These are phyloP conservation scores for Euplagia quadripunctaria DNA, from an alignment of 2,888 invertebrate species.

Conservation along the genomic window DNA sequence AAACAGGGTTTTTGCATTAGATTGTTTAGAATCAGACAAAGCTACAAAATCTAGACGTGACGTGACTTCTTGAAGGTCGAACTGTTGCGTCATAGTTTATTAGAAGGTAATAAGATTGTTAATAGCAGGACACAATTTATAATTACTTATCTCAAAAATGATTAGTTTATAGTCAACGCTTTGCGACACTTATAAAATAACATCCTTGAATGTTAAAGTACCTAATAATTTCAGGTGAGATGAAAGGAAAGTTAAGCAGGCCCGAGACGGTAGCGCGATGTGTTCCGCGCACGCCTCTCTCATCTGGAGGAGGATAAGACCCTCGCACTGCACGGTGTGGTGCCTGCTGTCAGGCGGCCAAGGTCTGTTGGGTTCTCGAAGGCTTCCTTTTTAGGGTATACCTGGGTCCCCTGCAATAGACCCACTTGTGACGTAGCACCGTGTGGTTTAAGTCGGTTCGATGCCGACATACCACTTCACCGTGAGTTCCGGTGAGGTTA, in stretches of 20 bases:
- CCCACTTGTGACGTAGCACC: too few relatives aligned
- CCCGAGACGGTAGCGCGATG: too few relatives aligned
- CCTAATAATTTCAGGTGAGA: slow-evolving; percentile 1
- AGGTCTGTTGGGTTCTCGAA: too few relatives aligned
- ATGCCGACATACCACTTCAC: too few relatives aligned
- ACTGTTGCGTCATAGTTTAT: slow-evolving; percentile 22
- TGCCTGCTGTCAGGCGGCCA: too few relatives aligned
- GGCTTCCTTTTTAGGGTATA: too few relatives aligned
- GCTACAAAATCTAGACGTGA: slow-evolving; percentile 38
- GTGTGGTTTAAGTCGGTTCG: too few relatives aligned
- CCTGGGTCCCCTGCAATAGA: too few relatives aligned
- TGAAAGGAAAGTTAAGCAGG: background rate
- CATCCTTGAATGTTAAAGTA: slow-evolving; percentile 29
- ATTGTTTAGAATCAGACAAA: slow-evolving; percentile 29
- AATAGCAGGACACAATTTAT: slow-evolving; percentile 14
- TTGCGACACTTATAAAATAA: slow-evolving; percentile 23
- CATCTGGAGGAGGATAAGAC: too few relatives aligned
- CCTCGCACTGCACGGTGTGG: too few relatives aligned
- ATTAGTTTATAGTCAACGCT: slow-evolving; percentile 23
- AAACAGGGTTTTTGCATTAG: slow-evolving; percentile 28
- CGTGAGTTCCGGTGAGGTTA: too few relatives aligned
- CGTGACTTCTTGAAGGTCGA: slow-evolving; percentile 37
- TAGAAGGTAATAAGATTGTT: slow-evolving; percentile 1
- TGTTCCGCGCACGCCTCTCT: too few relatives aligned
- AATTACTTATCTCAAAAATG: slow-evolving; percentile 17